Percentiles rank a stretch among this genome's conserved stretches.
Conservation (phyloP, 2,888 invertebrate species). For the Coenonympha arcania region DNA sequence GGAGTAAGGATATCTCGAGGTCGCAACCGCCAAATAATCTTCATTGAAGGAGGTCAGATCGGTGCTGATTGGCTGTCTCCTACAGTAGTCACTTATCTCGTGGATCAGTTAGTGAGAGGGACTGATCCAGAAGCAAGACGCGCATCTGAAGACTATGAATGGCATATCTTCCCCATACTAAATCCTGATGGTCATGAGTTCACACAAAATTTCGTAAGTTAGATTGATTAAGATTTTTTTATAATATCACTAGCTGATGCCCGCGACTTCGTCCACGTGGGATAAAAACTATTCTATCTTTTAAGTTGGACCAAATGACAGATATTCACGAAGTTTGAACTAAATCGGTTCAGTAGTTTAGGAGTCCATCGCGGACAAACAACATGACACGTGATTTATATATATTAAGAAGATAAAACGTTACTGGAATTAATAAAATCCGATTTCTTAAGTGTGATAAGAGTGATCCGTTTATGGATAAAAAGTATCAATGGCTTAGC, state of each 20-base stretch:
- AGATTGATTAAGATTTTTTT: slow-evolving; percentile 2
- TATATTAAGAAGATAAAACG: too few relatives aligned
- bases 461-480: too few relatives aligned
- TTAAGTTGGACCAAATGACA: too few relatives aligned
- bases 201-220: slow-evolving; percentile 73
- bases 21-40: slow-evolving; percentile 41
- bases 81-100: slow-evolving; percentile 76
- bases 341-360: too few relatives aligned
- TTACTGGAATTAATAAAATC: too few relatives aligned
- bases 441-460: too few relatives aligned
- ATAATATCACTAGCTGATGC: not conserved
- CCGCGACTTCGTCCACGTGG: too few relatives aligned
- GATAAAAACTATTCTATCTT: too few relatives aligned
- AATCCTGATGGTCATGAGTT: slow-evolving; percentile 86
- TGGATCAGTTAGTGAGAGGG: slow-evolving; percentile 76
- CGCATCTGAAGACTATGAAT: slow-evolving; percentile 76
- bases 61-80: slow-evolving; percentile 85
- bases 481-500: too few relatives aligned
- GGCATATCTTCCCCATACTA: slow-evolving; percentile 82
- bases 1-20: slow-evolving; percentile 53
- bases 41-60: slow-evolving; percentile 74
- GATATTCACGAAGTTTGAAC: too few relatives aligned
- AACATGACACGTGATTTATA: too few relatives aligned
- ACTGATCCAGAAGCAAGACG: slow-evolving; percentile 57
- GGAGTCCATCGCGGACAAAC: too few relatives aligned